Conservation (phyloP, 2,797 vertebrate genomes). For the Rhabdophis nuchalis region DNA sequence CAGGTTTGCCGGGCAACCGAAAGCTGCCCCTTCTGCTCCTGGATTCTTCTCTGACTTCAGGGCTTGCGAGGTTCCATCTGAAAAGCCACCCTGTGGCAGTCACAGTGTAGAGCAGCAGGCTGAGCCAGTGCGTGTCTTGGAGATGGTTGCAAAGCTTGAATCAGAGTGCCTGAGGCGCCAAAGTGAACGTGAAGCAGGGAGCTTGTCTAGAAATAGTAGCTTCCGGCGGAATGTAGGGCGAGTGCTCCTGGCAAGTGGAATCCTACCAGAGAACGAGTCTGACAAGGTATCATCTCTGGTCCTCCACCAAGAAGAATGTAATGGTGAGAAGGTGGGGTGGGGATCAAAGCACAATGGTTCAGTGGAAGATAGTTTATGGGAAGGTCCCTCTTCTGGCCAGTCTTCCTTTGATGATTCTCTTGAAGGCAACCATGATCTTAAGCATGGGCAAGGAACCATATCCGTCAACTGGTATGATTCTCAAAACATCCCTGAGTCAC, state of each 20-base stretch:
- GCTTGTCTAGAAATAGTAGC: constrained; percentile 84
- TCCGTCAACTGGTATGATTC: constrained; percentile 30
- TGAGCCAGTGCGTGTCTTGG: constrained; percentile 83
- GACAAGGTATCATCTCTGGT: constrained; percentile 14
- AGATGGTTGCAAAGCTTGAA: constrained; percentile 93
- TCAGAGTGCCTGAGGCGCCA: constrained; percentile 82
- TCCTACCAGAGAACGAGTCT: constrained; percentile 37
- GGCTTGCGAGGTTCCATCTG: constrained; percentile 48
- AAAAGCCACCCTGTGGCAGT: constrained; percentile 48
- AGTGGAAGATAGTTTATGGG: constrained; percentile 47
- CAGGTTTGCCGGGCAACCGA: constrained; percentile 67
- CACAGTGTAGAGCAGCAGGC: constrained; percentile 32
- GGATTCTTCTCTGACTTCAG: constrained; percentile 50
- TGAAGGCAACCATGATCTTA: constrained; percentile 25
- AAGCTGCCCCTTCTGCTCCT: constrained; percentile 23
- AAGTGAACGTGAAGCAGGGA: constrained; percentile 68
- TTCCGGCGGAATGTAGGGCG: constrained; percentile 83
- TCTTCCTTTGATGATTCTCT: constrained; percentile 38
- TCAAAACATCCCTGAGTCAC: constrained; percentile 37
- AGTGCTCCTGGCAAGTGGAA: constrained; percentile 75
- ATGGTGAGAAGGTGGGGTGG: background rate
- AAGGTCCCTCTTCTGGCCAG: background rate
- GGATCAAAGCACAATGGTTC: constrained; percentile 4
- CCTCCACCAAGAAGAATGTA: constrained; percentile 21
- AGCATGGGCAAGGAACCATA: constrained; percentile 46